Percentiles rank a stretch among this genome's conserved stretches.
Conservation (phyloP, 2,888 invertebrate species). For the Zygaena filipendulae region DNA sequence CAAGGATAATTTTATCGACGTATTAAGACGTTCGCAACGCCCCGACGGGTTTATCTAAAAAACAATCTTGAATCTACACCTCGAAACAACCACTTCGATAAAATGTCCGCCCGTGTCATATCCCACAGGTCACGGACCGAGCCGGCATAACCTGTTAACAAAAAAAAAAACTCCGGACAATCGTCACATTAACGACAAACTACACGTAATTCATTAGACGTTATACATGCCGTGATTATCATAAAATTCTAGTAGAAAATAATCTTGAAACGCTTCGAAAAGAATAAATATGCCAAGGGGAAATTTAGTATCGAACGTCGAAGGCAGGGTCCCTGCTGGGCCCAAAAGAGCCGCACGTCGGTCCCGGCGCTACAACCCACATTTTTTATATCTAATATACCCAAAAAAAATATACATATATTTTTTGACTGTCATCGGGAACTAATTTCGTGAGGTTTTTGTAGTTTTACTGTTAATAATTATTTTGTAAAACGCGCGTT, state of each 20-base stretch:
- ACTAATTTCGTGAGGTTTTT: conserved; percentile 63
- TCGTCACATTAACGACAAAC: conserved; percentile 33
- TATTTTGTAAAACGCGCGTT: conserved; percentile 46
- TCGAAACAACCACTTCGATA: too few relatives aligned
- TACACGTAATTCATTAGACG: conserved; percentile 54
- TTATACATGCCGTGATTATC: conserved; percentile 48
- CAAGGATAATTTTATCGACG: too few relatives aligned
- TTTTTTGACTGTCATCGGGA: conserved; percentile 68
- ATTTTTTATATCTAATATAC: conserved; percentile 33
- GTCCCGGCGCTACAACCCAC: conserved; percentile 43
- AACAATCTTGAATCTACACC: too few relatives aligned
- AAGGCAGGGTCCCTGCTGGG: conserved; percentile 41
- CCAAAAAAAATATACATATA: conserved; percentile 53
- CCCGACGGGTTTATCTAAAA: too few relatives aligned
- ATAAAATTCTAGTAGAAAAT: conserved; percentile 63
- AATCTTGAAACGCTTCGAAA: conserved; percentile 36
- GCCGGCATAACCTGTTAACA: conserved; percentile 16
- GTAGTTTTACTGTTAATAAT: conserved; percentile 55
- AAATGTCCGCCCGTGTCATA: too few relatives aligned
- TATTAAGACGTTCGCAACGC: too few relatives aligned
- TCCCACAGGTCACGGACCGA: too few relatives aligned
- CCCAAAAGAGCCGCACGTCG: conserved; percentile 48
- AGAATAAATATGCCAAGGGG: conserved; percentile 60
- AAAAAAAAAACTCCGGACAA: conserved; percentile 22
- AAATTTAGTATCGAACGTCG: conserved; percentile 50